phyloP scores from a whole-genome alignment of 2,797 vertebrate species.

The Helarctos malayanus region DNA sequence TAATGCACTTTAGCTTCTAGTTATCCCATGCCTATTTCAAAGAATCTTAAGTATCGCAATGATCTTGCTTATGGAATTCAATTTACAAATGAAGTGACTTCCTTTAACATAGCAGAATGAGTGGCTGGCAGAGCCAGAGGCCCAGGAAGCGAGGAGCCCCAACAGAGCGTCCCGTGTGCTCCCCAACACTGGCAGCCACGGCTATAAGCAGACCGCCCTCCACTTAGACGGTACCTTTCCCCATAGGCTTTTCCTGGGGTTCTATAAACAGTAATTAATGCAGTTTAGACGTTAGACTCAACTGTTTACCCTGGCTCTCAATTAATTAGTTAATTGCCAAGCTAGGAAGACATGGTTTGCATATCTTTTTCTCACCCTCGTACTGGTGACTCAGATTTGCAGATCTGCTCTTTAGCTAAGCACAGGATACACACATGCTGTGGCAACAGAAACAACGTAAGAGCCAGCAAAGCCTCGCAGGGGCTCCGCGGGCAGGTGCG shows the following conservation, averaged over 20 bases:
- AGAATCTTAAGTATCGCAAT: neutral
- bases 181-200: neutral
- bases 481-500: conserved; percentile 19
- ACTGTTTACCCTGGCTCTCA: conserved; percentile 70
- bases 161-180: rapidly evolving
- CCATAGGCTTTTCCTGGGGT: neutral
- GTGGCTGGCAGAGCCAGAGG: neutral
- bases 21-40: neutral
- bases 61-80: neutral
- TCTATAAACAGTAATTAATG: conserved; percentile 77
- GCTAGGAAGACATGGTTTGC: conserved; percentile 64
- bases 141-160: neutral
- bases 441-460: neutral
- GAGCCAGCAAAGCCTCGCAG: neutral
- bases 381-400: conserved; percentile 41
- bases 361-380: neutral
- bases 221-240: neutral
- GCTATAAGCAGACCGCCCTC: neutral
- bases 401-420: neutral
- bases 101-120: neutral
- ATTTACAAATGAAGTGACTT: conserved; percentile 16
- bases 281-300: conserved; percentile 32
- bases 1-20: neutral
- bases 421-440: neutral
- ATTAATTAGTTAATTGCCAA: conserved; percentile 79